Base-by-base conservation (phyloP, 2,797 vertebrate species). In the Nasua narica region DNA sequence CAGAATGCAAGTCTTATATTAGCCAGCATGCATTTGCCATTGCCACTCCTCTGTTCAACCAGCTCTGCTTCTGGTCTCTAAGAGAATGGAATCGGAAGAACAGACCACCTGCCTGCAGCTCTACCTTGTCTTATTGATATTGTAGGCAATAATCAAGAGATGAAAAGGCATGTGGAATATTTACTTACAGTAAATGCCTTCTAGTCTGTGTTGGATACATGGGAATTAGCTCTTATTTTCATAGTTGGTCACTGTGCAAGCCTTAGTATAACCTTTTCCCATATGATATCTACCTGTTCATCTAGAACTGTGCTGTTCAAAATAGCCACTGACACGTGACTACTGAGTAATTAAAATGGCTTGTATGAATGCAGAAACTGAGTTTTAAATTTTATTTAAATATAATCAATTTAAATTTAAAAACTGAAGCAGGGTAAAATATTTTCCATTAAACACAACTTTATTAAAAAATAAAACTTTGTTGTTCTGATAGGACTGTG, bases 361-460 rank as follows among this genome's bases (percentile, higher is more conserved):
- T 86, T 54, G n/a, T 52, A n/a, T 76, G 58, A 87, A 69, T 62
- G 35, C 67, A 74, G 19, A 1, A 96, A 54, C 74, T 43, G 5
- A n/a, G 16, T 88, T 91, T 85, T 85, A 48, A 94, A 69, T 88
- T 54, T 62, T 43, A 84, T 87, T 60, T 92, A 54, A 87, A 18
- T 69, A 9, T 60, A 85, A 79, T 32, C 56, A 76, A 70, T 70
- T 88, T 88, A 56, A 87, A 87, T 79, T 79, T 60, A 37, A 89
- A 96, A 82, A 43, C 27, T 37, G 5, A 83, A 52, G 29, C 67
- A 54, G 7, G 11, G 1, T 37, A 91, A 93, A 89, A 43, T 77
- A 48, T 48, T 93, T 95, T 78, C 60, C 13, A 58, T 62, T 70
- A 77, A 67, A 72, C 48, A 83, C 25, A 78, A 40, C 9, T 92